phyloP scores from a whole-genome alignment of 2,888 invertebrate species.

The Caenorhabditis doughertyi region DNA sequence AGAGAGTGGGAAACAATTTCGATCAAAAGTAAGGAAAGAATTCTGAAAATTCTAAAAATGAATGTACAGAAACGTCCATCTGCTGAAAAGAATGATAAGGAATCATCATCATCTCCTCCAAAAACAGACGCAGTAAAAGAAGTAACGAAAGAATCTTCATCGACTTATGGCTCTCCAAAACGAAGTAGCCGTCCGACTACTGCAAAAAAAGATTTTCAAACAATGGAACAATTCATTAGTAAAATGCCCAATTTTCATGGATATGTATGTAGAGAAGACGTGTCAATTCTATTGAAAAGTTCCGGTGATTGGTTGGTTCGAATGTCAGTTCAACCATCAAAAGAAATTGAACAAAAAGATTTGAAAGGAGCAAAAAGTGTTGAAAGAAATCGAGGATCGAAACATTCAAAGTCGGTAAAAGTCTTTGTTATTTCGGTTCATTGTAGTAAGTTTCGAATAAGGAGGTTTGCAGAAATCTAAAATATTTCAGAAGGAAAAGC shows the following conservation, averaged over 20 bases:
- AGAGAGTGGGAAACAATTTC: not conserved
- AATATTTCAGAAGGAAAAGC: slow-evolving; percentile 12
- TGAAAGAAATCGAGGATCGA: not conserved
- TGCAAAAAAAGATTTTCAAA: slow-evolving; percentile 13
- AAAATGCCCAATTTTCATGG: slow-evolving; percentile 46
- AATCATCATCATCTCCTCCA: slow-evolving; percentile 15
- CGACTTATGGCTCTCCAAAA: not conserved
- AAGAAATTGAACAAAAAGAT: not conserved
- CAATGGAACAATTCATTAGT: slow-evolving; percentile 3
- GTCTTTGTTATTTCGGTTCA: slow-evolving; percentile 32
- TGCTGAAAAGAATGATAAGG: not conserved
- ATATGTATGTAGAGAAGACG: slow-evolving; percentile 41
- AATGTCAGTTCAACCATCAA: slow-evolving; percentile 14
- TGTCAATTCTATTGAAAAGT: slow-evolving; percentile 22
- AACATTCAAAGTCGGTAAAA: not conserved
- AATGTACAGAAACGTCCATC: slow-evolving; percentile 13
- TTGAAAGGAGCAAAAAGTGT: not conserved
- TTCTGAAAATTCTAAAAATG: not conserved
- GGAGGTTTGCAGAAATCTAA: not conserved
- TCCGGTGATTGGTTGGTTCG: slow-evolving; percentile 45
- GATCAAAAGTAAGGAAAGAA: not conserved
- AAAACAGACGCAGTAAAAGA: slow-evolving; percentile 22
- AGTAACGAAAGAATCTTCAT: not conserved
- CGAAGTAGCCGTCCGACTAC: not conserved
- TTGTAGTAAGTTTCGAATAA: slow-evolving; percentile 18